A percentile compares a stretch with the other conserved stretches of the same genome.
Conservation (phyloP, 1,140 invertebrate genomes). For the Drosophila erecta region DNA sequence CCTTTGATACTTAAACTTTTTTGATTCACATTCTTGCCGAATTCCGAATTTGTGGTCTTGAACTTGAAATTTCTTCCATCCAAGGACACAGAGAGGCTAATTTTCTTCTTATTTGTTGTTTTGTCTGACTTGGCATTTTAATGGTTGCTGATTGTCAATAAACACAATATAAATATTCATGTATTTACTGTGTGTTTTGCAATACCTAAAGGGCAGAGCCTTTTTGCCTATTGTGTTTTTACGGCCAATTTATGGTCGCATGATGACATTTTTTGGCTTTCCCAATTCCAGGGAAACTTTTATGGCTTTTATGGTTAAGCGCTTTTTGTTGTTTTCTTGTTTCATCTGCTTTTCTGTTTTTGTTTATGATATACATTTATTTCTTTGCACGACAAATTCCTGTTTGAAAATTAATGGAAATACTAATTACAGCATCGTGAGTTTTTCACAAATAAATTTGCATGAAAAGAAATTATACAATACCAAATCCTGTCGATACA, state of each 20-base stretch:
- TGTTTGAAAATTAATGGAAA: neutral
- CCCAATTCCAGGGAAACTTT: slow-evolving; percentile 32
- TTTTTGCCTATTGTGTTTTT: slow-evolving; percentile 50
- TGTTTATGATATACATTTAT: slow-evolving; percentile 2
- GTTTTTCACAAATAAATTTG: neutral
- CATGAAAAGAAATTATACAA: neutral
- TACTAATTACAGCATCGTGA: neutral
- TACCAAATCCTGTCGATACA: neutral
- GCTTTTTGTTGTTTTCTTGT: slow-evolving; percentile 16
- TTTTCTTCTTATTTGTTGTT: slow-evolving; percentile 28
- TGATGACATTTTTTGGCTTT: slow-evolving; percentile 51
- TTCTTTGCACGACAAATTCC: neutral
- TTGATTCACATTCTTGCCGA: neutral
- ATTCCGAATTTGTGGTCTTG: slow-evolving; percentile 30
- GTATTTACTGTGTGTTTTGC: slow-evolving; percentile 24
- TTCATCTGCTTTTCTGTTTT: neutral
- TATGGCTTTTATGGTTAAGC: slow-evolving; percentile 43
- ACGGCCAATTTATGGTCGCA: slow-evolving; percentile 49
- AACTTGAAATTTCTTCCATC: slow-evolving; percentile 30
- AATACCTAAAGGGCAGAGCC: slow-evolving; percentile 31
- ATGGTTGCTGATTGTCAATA: slow-evolving; percentile 62
- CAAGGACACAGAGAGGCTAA: slow-evolving; percentile 36
- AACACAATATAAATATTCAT: slow-evolving; percentile 33
- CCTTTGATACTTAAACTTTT: neutral
- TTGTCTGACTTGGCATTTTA: slow-evolving; percentile 43